Evolutionary conservation across 2,888 invertebrate species (phyloP).

Genomic region (Drosophila prolongata): DNA sequence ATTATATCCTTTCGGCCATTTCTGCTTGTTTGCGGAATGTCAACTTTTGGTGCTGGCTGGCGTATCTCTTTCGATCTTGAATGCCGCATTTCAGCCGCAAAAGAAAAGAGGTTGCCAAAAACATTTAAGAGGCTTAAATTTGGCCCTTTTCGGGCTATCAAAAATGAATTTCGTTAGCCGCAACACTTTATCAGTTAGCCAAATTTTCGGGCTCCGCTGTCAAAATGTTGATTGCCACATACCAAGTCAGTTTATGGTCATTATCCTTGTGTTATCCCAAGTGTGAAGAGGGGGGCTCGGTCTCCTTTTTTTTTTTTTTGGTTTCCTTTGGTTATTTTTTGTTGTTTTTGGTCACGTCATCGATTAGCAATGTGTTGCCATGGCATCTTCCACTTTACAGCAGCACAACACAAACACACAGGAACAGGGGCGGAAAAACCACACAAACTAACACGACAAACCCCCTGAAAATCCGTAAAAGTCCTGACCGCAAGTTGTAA

Average conservation of each 20-base stretch:
- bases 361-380: constrained; percentile 82
- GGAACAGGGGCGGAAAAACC: constrained; percentile 27
- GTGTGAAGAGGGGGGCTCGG: constrained; percentile 39
- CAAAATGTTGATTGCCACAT: constrained; percentile 43
- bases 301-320: constrained; percentile 25
- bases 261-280: constrained; percentile 75
- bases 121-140: constrained; percentile 21
- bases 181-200: constrained; percentile 38
- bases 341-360: constrained; percentile 73
- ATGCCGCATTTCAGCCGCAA: constrained; percentile 56
- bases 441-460: constrained; percentile 43
- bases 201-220: constrained; percentile 29
- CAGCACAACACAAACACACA: constrained; percentile 57
- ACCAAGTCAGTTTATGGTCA: constrained; percentile 50
- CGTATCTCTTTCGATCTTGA: constrained; percentile 40
- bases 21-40: constrained; percentile 42
- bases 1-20: constrained; percentile 38
- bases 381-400: constrained; percentile 71
- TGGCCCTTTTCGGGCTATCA: constrained; percentile 27
- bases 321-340: constrained; percentile 46
- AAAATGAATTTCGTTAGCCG: constrained; percentile 38
- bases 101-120: constrained; percentile 27
- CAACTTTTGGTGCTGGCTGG: constrained; percentile 30
- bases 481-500: constrained; percentile 51
- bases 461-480: constrained; percentile 42